These are phyloP conservation scores for Spheniscus mendiculus DNA, from an alignment of 2,113 vertebrate species.

Conservation along the genomic window DNA sequence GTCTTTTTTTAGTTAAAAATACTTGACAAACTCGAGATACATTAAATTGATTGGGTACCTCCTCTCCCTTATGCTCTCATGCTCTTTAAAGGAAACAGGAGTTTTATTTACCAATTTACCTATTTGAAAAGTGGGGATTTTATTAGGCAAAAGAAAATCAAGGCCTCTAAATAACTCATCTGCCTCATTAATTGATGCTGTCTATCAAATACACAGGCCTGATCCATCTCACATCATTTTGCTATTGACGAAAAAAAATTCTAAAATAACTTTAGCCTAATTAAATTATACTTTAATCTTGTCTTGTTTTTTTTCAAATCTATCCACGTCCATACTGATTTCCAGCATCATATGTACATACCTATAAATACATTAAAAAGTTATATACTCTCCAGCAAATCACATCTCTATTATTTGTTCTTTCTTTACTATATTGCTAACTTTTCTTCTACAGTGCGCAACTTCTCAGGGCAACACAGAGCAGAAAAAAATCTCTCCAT, in stretches of 20 bases:
- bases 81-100: constrained; percentile 11
- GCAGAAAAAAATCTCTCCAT: constrained; percentile 31
- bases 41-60: constrained; percentile 23
- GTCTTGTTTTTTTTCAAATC: not conserved
- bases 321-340: not conserved
- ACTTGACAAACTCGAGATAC: constrained; percentile 11
- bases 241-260: not conserved
- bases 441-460: constrained; percentile 38
- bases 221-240: not conserved
- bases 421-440: constrained; percentile 16
- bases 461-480: constrained; percentile 40
- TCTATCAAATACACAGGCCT: not conserved
- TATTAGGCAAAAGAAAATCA: constrained; percentile 46
- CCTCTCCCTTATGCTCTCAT: not conserved
- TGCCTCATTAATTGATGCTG: not conserved
- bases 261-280: not conserved
- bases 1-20: constrained; percentile 5
- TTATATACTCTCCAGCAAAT: not conserved
- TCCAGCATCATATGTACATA: not conserved
- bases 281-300: constrained; percentile 8
- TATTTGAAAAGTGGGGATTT: constrained; percentile 23
- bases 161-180: not conserved
- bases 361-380: not conserved
- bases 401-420: not conserved
- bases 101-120: constrained; percentile 48